Evolutionary conservation across 2,113 vertebrate species (phyloP), one percentile per base, ranked within the genome.

Genomic region (Sapajus apella): DNA sequence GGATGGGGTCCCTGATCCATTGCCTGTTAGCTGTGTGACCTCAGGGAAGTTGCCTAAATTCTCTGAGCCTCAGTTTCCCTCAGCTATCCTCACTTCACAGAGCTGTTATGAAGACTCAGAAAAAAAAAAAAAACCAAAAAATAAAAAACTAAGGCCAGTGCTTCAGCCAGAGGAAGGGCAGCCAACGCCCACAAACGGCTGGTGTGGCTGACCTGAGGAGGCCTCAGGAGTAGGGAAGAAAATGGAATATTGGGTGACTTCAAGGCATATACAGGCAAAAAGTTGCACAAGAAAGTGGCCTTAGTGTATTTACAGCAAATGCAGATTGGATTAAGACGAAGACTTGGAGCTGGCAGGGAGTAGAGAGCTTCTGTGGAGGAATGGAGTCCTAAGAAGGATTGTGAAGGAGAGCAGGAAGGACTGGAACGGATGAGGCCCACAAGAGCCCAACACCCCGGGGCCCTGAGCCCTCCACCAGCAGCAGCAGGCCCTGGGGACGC

Each of bases 311-410:
- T 23, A 85, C 40, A 95, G 7, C 5, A 43, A 94, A 76, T 30
- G 20, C 21, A 86, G 58, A 47, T 32, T 58, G 37, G 56, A 40
- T 30, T 20, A 80, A 91, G 61, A 56, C 12, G 81, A 52, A 89
- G 37, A 73, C 6, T 75, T 83, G 20, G 30, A 58, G 45, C 17
- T 43, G 27, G 50, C 11, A 32, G 11, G 25, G 6, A 30, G 11
- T 68, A 66, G 73, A 94, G 47, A 91, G 47, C n/a, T 32, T 56
- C 43, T 52, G 16, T 18, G 18, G 61, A 90, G 80, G 85, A 84
- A 32, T 6, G 4, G n/a, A 77, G 68, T 50, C n/a, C 55, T 64
- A 14, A 96, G 52, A 79, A 47, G 76, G 47, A n/a, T 16, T 77
- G 52, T 68, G 66, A 89, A 77, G 61, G 32, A 86, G 55, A n/a